These are phyloP conservation scores for Xylocampa areola DNA, from an alignment of 2,888 invertebrate genomes.

Conservation along the genomic window DNA sequence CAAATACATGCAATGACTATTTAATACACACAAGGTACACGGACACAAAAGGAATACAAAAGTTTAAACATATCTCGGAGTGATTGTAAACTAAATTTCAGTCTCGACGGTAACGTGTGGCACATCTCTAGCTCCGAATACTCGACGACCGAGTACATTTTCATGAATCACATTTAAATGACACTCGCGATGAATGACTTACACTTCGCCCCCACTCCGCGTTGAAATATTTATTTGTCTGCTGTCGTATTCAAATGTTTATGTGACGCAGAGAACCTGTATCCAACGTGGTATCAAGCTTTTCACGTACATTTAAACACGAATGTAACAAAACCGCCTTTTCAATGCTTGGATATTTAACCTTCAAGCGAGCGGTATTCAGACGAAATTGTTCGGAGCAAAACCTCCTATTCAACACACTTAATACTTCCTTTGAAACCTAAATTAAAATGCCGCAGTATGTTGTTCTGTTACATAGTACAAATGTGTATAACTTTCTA, in stretches of 20 bases:
- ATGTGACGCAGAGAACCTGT: slow-evolving; percentile 31
- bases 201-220: slow-evolving; percentile 63
- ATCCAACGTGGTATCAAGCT: slow-evolving; percentile 17
- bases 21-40: neutral
- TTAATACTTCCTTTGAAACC: neutral
- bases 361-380: neutral
- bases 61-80: slow-evolving; percentile 22
- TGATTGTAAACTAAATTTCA: slow-evolving; percentile 8
- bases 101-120: slow-evolving; percentile 42
- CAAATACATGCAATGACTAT: neutral
- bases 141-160: slow-evolving; percentile 63
- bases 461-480: slow-evolving; percentile 26
- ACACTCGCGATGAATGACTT: slow-evolving; percentile 73
- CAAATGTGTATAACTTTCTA: slow-evolving; percentile 57
- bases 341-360: slow-evolving; percentile 11
- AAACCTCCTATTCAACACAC: slow-evolving; percentile 2
- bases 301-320: slow-evolving; percentile 39
- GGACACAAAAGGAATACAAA: slow-evolving; percentile 3
- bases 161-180: slow-evolving; percentile 74
- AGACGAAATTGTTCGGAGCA: slow-evolving; percentile 10
- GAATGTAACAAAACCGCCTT: slow-evolving; percentile 18
- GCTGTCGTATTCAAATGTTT: slow-evolving; percentile 61
- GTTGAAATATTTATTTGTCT: slow-evolving; percentile 75
- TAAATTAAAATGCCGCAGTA: slow-evolving; percentile 29
- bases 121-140: slow-evolving; percentile 50